Evolutionary conservation across 2,113 vertebrate species (phyloP), one percentile per base, ranked within the genome.

Genomic region (Notarius quadriscutis): DNA sequence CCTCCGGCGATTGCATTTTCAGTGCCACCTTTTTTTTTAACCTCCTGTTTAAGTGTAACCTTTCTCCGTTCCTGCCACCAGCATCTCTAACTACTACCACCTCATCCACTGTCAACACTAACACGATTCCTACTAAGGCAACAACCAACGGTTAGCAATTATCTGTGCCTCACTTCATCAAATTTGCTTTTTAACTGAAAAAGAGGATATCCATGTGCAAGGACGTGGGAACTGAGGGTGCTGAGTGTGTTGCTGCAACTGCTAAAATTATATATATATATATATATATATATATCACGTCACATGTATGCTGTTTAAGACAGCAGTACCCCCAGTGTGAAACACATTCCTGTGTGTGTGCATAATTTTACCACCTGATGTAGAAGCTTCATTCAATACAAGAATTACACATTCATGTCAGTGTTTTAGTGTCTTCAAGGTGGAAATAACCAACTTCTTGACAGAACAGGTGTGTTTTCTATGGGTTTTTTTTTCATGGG

Each of bases 101-200:
- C 96, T 85, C 96, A 96, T 95, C 96, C 95, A 95, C 91, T 96
- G 95, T 95, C 95, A 95, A 94, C 96, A 97, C 97, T 99, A 98
- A 98, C 97, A 96, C 94, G 94, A 96, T 94, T 30, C 94, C 95
- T 97, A 98, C 96, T 99, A 99, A 98, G 90, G 96, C 94, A 96
- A 93, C 83, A 88, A 90, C 92, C 95, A 92, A 95, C 91, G 95
- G 95, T 97, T 96, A 95, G 93, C 92, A 93, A 77, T 20, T 81
- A 65, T 62, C 90, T 48, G 48, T 27, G 71, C 88, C 53, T 87
- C 63, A 11, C 50, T 81, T 41, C 78, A 50, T 71, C 7, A 69
- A 82, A 11, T 51, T 34, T 63, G 18, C 48, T 22, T 77, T 72
- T 74, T n/a, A 51, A 11, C 22, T 77, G 74, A 77, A 50, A 77